Conservation (phyloP, 2,888 invertebrate species). For the Punctoribates punctum region DNA sequence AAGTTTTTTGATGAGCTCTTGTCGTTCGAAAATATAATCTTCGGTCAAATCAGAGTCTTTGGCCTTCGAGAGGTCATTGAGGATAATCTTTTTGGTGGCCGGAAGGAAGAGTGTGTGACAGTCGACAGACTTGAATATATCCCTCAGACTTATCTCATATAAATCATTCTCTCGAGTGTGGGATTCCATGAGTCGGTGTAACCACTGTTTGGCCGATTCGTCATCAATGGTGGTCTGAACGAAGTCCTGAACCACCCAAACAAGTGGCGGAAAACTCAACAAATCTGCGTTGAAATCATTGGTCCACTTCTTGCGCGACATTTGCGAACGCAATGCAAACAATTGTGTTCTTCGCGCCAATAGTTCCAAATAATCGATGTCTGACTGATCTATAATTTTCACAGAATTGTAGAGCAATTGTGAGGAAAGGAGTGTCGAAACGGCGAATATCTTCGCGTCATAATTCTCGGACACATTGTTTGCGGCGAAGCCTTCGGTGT, state of each 20-base stretch:
- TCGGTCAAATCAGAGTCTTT: constrained; percentile 47
- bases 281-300: constrained; percentile 48
- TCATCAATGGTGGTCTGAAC: constrained; percentile 45
- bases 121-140: constrained; percentile 47
- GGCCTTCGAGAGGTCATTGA: constrained; percentile 48
- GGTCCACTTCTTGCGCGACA: constrained; percentile 48
- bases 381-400: constrained; percentile 49
- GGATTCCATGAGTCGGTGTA: constrained; percentile 46
- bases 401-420: constrained; percentile 49
- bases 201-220: constrained; percentile 46
- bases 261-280: constrained; percentile 48
- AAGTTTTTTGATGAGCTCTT: constrained; percentile 46
- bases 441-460: constrained; percentile 49
- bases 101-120: constrained; percentile 49
- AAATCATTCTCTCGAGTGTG: constrained; percentile 48
- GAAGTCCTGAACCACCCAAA: constrained; percentile 49
- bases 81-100: constrained; percentile 44
- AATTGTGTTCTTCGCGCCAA: constrained; percentile 49
- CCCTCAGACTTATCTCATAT: constrained; percentile 47
- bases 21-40: constrained; percentile 47
- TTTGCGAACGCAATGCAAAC: constrained; percentile 49
- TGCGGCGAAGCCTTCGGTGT: constrained; percentile 50
- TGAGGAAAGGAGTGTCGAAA: constrained; percentile 48
- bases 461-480: constrained; percentile 49
- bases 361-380: constrained; percentile 49